Percentiles rank a stretch among this genome's conserved stretches.
Conservation (phyloP, 2,113 vertebrate species). For the Aramus guarauna region DNA sequence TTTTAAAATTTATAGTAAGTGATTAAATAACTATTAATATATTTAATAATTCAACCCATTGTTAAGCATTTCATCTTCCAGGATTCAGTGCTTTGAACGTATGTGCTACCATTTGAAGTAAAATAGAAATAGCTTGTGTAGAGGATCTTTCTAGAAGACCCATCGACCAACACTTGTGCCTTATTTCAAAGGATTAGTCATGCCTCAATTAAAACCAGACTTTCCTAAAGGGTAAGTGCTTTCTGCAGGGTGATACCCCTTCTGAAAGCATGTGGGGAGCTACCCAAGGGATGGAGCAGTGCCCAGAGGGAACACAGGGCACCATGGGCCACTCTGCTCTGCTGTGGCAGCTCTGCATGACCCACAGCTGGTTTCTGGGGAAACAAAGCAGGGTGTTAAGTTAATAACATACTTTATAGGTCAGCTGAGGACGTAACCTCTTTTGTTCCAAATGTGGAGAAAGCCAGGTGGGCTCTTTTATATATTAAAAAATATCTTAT, state of each 20-base stretch:
- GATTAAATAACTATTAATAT: background rate
- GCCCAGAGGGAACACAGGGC: background rate
- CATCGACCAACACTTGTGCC: background rate
- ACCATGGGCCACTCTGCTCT: background rate
- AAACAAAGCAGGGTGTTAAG: background rate
- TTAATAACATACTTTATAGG: background rate
- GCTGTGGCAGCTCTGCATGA: background rate
- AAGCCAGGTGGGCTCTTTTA: background rate
- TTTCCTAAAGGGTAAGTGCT: background rate
- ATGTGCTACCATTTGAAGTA: background rate
- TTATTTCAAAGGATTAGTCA: background rate
- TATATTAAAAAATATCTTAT: background rate
- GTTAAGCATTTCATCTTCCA: background rate
- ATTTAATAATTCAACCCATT: background rate
- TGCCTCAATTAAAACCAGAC: background rate
- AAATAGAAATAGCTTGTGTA: background rate
- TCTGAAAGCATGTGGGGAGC: background rate
- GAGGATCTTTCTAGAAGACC: background rate
- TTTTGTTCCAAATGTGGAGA: background rate
- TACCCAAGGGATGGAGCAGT: background rate
- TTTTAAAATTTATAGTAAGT: background rate
- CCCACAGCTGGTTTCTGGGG: background rate
- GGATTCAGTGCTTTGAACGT: background rate
- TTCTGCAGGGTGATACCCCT: background rate
- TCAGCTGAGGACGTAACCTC: background rate